Evolutionary conservation across 1,140 invertebrate species (phyloP).

Genomic region (Sycophila sp.): DNA sequence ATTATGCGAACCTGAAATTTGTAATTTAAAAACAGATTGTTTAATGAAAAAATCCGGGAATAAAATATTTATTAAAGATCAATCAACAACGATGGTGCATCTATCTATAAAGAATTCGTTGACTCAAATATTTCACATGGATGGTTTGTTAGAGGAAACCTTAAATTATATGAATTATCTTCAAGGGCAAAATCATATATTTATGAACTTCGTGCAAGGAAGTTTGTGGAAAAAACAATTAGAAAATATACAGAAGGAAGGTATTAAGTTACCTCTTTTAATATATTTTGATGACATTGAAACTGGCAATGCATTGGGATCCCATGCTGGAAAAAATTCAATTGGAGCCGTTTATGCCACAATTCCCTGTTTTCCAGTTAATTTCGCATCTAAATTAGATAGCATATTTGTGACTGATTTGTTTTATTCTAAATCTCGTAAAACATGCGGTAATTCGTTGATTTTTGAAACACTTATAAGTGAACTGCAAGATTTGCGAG

Average conservation of each 20-base stretch:
- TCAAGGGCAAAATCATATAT: neutral
- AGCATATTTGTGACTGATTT: constrained; percentile 20
- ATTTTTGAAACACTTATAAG: constrained; percentile 35
- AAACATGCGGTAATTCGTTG: constrained; percentile 28
- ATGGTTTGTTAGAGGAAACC: neutral
- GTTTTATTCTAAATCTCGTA: constrained; percentile 21
- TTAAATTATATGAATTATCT: constrained; percentile 1
- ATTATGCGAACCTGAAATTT: neutral
- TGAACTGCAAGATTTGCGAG: constrained; percentile 35
- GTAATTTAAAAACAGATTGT: neutral
- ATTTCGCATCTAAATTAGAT: constrained; percentile 18
- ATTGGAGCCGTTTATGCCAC: constrained; percentile 29
- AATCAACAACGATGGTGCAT: neutral
- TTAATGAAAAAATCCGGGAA: neutral
- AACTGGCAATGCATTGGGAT: constrained; percentile 30
- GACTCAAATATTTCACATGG: neutral
- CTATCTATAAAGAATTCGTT: neutral
- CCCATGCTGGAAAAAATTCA: constrained; percentile 31
- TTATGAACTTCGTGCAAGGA: constrained; percentile 20
- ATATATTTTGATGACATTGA: constrained; percentile 42
- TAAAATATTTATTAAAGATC: neutral
- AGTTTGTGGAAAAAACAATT: constrained; percentile 15
- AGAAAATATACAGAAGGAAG: neutral
- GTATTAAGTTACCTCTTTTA: constrained; percentile 37
- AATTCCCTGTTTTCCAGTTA: constrained; percentile 21